Conservation (phyloP, 2,888 invertebrate species). For the Acleris cristana region DNA sequence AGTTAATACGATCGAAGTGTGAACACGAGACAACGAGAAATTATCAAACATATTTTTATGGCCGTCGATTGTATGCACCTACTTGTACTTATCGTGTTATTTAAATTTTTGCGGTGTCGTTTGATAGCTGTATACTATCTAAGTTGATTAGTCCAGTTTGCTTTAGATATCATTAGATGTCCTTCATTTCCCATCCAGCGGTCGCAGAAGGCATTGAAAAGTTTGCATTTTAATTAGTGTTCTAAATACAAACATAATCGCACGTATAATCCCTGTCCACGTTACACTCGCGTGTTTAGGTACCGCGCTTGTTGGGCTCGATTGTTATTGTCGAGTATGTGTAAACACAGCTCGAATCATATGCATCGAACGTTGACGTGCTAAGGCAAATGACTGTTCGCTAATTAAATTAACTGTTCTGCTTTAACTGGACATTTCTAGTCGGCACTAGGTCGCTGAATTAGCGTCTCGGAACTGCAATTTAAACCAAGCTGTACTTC, state of each 20-base stretch:
- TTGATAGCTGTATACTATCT: background rate
- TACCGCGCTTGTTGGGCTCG: slow-evolving; percentile 46
- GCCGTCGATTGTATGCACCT: too few relatives aligned
- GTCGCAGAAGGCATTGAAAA: slow-evolving; percentile 37
- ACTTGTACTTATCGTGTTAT: background rate
- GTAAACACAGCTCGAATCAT: slow-evolving; percentile 64
- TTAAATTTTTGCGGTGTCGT: background rate
- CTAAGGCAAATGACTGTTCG: slow-evolving; percentile 36
- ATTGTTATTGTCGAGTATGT: slow-evolving; percentile 70
- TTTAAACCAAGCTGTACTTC: slow-evolving; percentile 13
- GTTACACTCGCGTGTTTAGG: slow-evolving; percentile 40
- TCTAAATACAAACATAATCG: slow-evolving; percentile 8
- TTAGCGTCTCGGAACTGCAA: slow-evolving; percentile 34
- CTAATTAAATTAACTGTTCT: slow-evolving; percentile 45
- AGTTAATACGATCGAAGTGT: too few relatives aligned
- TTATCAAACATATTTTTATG: too few relatives aligned
- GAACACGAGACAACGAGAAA: too few relatives aligned
- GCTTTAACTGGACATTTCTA: slow-evolving; percentile 39
- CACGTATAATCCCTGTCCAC: slow-evolving; percentile 47
- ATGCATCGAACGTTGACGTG: slow-evolving; percentile 51
- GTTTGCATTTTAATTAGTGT: slow-evolving; percentile 18
- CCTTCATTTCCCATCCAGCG: slow-evolving; percentile 1
- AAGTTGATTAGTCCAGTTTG: background rate
- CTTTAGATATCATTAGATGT: background rate
- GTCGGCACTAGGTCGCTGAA: slow-evolving; percentile 26